Evolutionary conservation across 2,113 vertebrate species (phyloP).

Genomic region (Nansenia antarctica): DNA sequence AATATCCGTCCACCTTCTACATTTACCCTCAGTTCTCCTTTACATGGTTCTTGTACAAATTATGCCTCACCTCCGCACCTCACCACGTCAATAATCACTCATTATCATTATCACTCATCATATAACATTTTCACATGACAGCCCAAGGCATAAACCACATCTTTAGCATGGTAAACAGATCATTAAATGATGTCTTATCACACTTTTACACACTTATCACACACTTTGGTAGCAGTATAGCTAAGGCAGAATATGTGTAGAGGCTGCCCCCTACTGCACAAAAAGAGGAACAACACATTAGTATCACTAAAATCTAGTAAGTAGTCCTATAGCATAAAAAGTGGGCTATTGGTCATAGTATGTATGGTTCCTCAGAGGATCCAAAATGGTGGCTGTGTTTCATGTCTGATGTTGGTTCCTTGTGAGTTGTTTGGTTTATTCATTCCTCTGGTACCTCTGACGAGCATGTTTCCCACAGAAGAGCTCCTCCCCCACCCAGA

Average conservation of each 20-base stretch:
- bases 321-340: too few species aligned
- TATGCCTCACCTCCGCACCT: background rate
- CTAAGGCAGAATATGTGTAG: background rate
- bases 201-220: background rate
- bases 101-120: background rate
- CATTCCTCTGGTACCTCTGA: slow-evolving; percentile 58
- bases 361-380: too few species aligned
- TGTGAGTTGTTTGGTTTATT: background rate
- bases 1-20: too few species aligned
- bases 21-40: background rate
- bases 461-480: slow-evolving; percentile 80
- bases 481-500: slow-evolving; percentile 76
- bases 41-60: background rate
- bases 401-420: too few species aligned
- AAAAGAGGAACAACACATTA: background rate
- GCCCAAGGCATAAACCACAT: background rate
- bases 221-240: background rate
- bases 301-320: too few species aligned
- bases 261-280: background rate
- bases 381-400: too few species aligned
- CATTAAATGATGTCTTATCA: background rate
- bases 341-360: too few species aligned
- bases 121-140: background rate
- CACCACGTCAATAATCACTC: too few species aligned
- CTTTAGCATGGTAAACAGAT: background rate